Percentiles rank a stretch among this genome's conserved stretches.
These are phyloP conservation scores for Ooceraea biroi DNA, from an alignment of 1,140 invertebrate species.

Conservation along the genomic window DNA sequence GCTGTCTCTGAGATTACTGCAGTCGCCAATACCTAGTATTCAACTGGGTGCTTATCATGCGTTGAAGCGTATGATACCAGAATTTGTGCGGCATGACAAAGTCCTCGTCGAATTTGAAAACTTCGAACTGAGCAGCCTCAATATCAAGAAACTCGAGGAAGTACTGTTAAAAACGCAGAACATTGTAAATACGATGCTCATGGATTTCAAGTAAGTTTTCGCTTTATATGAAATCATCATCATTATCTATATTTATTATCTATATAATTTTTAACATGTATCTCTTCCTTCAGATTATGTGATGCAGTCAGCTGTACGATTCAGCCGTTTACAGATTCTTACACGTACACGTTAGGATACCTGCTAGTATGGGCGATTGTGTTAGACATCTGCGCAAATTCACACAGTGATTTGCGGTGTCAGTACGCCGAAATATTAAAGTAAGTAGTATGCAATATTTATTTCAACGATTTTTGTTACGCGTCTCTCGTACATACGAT, in stretches of 20 bases:
- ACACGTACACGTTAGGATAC: constrained; percentile 89
- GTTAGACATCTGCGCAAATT: constrained; percentile 89
- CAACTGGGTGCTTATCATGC: constrained; percentile 86
- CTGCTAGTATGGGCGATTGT: constrained; percentile 91
- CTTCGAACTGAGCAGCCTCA: constrained; percentile 82
- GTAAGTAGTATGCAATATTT: constrained; percentile 81
- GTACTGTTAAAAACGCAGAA: constrained; percentile 85
- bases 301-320: constrained; percentile 88
- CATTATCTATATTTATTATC: background rate
- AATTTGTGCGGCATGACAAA: constrained; percentile 84
- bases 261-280: background rate
- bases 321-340: constrained; percentile 88
- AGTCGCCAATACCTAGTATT: constrained; percentile 80
- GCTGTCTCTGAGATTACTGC: constrained; percentile 81
- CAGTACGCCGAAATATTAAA: constrained; percentile 90
- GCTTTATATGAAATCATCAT: constrained; percentile 15
- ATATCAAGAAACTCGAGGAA: constrained; percentile 86
- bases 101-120: constrained; percentile 80
- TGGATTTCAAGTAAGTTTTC: constrained; percentile 87
- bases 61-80: constrained; percentile 80
- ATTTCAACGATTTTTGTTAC: constrained; percentile 4
- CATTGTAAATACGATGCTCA: constrained; percentile 86
- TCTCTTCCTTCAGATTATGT: constrained; percentile 85
- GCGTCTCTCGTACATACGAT: background rate
- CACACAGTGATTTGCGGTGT: constrained; percentile 89